Evolutionary conservation across 2,888 invertebrate species (phyloP).

Genomic region (Acanthosepion esculentum): DNA sequence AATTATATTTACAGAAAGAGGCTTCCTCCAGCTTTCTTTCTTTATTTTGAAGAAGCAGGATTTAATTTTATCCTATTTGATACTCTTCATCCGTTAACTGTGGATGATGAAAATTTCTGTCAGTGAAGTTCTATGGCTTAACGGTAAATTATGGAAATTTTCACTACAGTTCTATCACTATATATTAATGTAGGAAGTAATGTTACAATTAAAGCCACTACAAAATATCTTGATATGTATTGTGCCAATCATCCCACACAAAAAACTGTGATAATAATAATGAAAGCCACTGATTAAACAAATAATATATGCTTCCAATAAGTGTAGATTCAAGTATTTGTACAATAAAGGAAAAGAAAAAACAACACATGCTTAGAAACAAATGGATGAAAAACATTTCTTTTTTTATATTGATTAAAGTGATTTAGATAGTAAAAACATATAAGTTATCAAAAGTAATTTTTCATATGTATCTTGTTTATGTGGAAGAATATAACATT

Average conservation of each 20-base stretch:
- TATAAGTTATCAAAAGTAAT: not conserved
- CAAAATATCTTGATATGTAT: not conserved
- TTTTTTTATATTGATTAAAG: not conserved
- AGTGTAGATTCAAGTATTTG: not conserved
- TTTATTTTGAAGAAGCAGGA: too few species aligned
- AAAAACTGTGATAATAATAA: not conserved
- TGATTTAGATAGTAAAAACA: not conserved
- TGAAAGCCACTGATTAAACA: not conserved
- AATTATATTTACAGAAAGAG: too few species aligned
- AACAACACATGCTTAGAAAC: not conserved
- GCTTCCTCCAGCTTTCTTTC: too few species aligned
- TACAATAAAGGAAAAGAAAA: not conserved
- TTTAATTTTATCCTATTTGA: too few species aligned
- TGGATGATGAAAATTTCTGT: too few species aligned
- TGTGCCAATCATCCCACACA: not conserved
- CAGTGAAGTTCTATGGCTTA: too few species aligned
- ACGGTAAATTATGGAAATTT: too few species aligned
- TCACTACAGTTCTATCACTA: too few species aligned
- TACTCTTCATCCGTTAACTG: too few species aligned
- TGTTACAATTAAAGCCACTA: not conserved
- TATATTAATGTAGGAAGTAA: too few species aligned
- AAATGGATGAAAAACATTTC: too few species aligned
- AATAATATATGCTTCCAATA: not conserved
- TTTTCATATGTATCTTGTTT: not conserved
- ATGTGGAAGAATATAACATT: not conserved